Conservation (phyloP, 1,140 invertebrate species). For the Drosophila seguyi region DNA sequence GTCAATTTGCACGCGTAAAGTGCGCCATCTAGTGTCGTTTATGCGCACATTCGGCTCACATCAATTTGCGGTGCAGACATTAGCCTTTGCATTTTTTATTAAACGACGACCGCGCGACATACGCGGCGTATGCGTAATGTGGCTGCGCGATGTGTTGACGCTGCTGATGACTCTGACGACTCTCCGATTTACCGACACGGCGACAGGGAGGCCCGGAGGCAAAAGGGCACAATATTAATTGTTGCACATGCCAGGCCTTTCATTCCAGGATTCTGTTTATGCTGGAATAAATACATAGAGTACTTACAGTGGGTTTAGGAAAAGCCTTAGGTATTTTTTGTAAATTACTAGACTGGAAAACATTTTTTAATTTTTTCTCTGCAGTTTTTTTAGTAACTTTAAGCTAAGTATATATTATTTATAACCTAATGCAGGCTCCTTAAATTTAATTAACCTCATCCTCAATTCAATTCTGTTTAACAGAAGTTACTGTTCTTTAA, state of each 20-base stretch:
- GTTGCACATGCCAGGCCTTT: constrained; percentile 49
- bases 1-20: constrained; percentile 78
- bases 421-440: background rate
- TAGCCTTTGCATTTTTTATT: constrained; percentile 79
- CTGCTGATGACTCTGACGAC: constrained; percentile 31
- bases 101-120: constrained; percentile 53
- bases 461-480: background rate
- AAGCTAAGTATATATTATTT: too few species aligned
- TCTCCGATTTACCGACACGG: constrained; percentile 12
- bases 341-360: too few species aligned
- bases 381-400: background rate
- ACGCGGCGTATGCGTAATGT: constrained; percentile 71
- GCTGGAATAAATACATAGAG: background rate
- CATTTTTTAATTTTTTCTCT: too few species aligned
- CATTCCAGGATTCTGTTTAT: background rate
- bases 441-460: background rate
- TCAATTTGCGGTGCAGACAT: constrained; percentile 79
- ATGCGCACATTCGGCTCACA: constrained; percentile 76
- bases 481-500: background rate
- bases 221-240: constrained; percentile 62
- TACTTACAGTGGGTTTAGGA: constrained; percentile 6
- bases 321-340: background rate
- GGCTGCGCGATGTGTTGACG: constrained; percentile 39
- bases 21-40: constrained; percentile 78
- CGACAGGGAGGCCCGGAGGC: background rate